phyloP scores from a whole-genome alignment of 1,140 invertebrate genomes.

The Dysdera silvatica region DNA sequence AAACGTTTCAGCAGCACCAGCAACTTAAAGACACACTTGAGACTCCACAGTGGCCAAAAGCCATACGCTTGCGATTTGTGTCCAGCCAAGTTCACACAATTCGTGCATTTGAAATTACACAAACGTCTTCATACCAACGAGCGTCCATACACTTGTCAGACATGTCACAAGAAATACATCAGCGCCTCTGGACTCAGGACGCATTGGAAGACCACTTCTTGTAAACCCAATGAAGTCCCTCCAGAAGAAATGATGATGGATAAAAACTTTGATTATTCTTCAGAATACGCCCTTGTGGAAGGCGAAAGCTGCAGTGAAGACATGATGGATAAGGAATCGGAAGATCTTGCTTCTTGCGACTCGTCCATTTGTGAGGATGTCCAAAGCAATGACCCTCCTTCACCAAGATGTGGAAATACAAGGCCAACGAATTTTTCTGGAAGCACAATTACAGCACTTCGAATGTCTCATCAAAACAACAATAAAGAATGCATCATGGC shows the following conservation, averaged over 20 bases:
- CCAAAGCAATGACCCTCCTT: no score
- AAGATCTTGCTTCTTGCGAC: no score
- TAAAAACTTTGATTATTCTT: slow-evolving; percentile 16
- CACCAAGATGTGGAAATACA: no score
- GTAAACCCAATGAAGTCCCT: slow-evolving; percentile 55
- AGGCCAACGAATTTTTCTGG: no score
- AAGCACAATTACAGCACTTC: no score
- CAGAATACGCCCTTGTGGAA: slow-evolving; percentile 20
- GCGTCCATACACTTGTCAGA: slow-evolving; percentile 88
- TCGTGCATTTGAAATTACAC: slow-evolving; percentile 94
- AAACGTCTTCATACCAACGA: slow-evolving; percentile 95
- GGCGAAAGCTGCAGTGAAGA: slow-evolving; percentile 15
- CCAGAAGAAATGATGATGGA: slow-evolving; percentile 33
- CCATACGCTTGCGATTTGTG: slow-evolving; percentile 93
- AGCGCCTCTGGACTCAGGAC: slow-evolving; percentile 87
- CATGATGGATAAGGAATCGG: slow-evolving; percentile 7
- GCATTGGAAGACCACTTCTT: slow-evolving; percentile 91
- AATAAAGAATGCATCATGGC: no score
- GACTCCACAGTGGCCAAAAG: slow-evolving; percentile 74
- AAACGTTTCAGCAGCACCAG: slow-evolving; percentile 96
- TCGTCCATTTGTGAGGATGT: no score
- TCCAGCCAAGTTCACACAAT: slow-evolving; percentile 95
- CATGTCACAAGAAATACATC: slow-evolving; percentile 95
- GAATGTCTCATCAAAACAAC: no score
- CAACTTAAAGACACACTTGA: slow-evolving; percentile 95